Conservation (phyloP, 1,140 invertebrate genomes). For the Cyrtorhinus lividipennis region DNA sequence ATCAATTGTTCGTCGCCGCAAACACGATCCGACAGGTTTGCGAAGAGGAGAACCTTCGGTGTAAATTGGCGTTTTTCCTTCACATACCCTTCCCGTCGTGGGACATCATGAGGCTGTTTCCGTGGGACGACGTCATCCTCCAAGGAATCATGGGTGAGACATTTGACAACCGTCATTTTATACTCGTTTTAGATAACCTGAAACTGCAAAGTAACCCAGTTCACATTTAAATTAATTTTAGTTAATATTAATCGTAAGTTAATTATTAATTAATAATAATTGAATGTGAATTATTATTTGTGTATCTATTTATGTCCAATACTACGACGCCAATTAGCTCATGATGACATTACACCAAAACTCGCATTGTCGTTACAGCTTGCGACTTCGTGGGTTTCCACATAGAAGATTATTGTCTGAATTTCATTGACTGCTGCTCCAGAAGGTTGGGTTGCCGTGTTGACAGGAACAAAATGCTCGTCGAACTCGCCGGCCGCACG, state of each 20-base stretch:
- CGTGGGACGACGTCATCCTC: constrained; percentile 79
- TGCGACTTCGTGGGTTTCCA: constrained; percentile 88
- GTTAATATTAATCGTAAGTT: constrained; percentile 20
- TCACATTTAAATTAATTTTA: too few relatives aligned
- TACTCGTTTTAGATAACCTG: background rate
- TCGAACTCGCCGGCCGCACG: constrained; percentile 71
- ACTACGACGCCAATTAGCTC: too few relatives aligned
- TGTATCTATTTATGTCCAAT: background rate
- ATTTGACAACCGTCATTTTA: too few relatives aligned
- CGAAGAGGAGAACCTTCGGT: constrained; percentile 60
- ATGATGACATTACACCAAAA: too few relatives aligned
- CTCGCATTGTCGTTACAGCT: constrained; percentile 33
- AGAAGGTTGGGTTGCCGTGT: constrained; percentile 75
- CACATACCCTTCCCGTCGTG: constrained; percentile 87
- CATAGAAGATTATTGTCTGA: constrained; percentile 78
- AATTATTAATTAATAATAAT: too few relatives aligned
- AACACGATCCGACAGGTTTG: constrained; percentile 67
- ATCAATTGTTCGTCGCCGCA: constrained; percentile 76
- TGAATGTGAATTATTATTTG: background rate
- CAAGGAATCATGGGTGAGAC: constrained; percentile 69
- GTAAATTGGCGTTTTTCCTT: constrained; percentile 77
- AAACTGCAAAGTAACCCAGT: background rate
- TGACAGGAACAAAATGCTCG: constrained; percentile 69
- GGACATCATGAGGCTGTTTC: constrained; percentile 79
- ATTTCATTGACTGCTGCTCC: constrained; percentile 84